Conservation (phyloP, 2,888 invertebrate species). For the Rhagophthalmus giganteus region DNA sequence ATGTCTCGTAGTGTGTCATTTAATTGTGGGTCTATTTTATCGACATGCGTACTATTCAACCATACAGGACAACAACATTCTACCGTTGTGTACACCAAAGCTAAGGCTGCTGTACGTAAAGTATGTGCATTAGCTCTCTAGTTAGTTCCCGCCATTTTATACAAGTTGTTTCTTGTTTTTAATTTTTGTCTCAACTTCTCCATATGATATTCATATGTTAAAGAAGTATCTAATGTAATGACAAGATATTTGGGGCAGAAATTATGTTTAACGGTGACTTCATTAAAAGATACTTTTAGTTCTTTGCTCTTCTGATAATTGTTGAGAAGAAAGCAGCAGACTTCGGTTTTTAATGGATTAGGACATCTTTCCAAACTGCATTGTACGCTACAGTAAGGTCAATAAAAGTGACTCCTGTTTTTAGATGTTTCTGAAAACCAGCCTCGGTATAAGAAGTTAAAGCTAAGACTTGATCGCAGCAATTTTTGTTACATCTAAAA, state of each 20-base stretch:
- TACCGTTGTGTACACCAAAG: not conserved
- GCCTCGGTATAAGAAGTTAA: too few species aligned
- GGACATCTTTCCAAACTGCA: too few species aligned
- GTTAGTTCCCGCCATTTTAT: not conserved
- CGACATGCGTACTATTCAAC: not conserved
- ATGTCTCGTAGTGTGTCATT: constrained; percentile 25
- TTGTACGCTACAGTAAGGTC: too few species aligned
- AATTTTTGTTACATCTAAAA: too few species aligned
- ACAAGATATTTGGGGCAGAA: not conserved
- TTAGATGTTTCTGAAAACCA: too few species aligned
- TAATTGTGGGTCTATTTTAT: not conserved
- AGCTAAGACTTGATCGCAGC: too few species aligned
- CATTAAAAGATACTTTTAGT: too few species aligned
- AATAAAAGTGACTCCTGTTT: too few species aligned
- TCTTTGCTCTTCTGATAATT: too few species aligned
- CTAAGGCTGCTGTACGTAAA: too few species aligned
- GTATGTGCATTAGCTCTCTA: not conserved
- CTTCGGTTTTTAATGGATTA: too few species aligned
- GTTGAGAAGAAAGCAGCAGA: too few species aligned
- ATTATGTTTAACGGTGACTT: not conserved
- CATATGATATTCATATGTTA: not conserved
- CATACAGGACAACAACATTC: not conserved
- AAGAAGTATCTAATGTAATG: constrained; percentile 4
- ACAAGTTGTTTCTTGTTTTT: constrained; percentile 2
- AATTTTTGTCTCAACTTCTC: not conserved